Conservation (phyloP, 2,888 invertebrate species). For the Dolichomitus sp. region DNA sequence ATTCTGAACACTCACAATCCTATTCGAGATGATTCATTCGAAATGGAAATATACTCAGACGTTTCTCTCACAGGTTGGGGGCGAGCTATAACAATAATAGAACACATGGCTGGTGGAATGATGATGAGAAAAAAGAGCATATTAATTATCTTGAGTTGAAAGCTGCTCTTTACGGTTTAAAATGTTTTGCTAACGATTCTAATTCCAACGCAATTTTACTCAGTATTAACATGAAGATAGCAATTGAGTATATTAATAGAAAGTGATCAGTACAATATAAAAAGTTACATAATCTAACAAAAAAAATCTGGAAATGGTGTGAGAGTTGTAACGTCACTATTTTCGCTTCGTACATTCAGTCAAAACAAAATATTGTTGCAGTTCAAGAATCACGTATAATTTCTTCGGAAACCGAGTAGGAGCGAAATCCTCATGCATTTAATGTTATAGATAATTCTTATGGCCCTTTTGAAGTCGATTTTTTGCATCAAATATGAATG, state of each 20-base stretch:
- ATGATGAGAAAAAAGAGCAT: constrained; percentile 33
- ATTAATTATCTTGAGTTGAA: constrained; percentile 46
- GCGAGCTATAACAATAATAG: constrained; percentile 19
- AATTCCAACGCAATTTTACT: too few relatives aligned
- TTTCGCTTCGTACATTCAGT: too few relatives aligned
- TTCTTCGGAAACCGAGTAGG: too few relatives aligned
- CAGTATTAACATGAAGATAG: too few relatives aligned
- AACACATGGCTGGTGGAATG: constrained; percentile 36
- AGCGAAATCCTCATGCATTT: neutral
- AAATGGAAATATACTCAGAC: constrained; percentile 34
- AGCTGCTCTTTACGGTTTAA: constrained; percentile 39
- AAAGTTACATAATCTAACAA: too few relatives aligned
- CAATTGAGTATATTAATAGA: too few relatives aligned
- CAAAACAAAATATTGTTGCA: too few relatives aligned
- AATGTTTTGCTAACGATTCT: constrained; percentile 21
- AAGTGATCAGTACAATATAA: too few relatives aligned
- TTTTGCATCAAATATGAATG: constrained; percentile 26
- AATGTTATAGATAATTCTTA: neutral
- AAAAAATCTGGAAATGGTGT: too few relatives aligned
- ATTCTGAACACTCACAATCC: constrained; percentile 10
- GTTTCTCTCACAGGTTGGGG: constrained; percentile 49
- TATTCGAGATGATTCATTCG: neutral
- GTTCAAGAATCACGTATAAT: too few relatives aligned
- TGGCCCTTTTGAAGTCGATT: constrained; percentile 16
- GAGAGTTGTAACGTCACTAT: too few relatives aligned